phyloP scores from a whole-genome alignment of 2,888 invertebrate species.

The Alloscopus bannaensis region DNA sequence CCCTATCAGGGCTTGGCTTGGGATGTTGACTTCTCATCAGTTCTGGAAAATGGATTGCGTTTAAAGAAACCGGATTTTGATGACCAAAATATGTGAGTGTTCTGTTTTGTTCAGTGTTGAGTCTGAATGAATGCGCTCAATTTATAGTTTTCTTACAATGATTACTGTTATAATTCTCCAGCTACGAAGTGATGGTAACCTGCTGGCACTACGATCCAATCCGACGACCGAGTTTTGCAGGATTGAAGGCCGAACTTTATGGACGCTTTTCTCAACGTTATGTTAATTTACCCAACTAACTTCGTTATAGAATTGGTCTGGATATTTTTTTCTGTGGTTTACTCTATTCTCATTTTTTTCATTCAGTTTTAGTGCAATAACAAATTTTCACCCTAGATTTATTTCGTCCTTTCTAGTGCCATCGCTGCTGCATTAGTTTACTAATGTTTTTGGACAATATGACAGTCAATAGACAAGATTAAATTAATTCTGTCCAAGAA shows the following conservation, averaged over 20 bases:
- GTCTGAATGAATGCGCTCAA: background rate
- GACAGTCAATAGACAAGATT: no score
- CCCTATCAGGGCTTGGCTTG: slow-evolving; percentile 1
- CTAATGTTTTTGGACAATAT: no score
- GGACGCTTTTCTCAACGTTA: no score
- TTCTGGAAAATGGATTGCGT: background rate
- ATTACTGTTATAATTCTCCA: background rate
- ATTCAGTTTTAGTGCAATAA: no score
- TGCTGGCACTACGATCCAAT: background rate
- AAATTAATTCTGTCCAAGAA: no score
- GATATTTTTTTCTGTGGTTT: no score
- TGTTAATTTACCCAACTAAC: no score
- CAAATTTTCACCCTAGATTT: no score
- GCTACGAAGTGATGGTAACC: background rate
- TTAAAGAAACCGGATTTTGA: background rate
- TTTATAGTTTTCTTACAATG: background rate
- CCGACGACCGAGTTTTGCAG: background rate
- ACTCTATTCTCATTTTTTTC: no score
- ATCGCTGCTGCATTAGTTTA: no score
- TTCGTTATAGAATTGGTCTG: no score
- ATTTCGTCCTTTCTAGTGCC: no score
- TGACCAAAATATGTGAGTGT: background rate
- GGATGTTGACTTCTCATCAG: background rate
- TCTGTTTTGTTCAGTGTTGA: background rate
- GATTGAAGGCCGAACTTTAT: background rate